Evolutionary conservation across 1,140 invertebrate genomes (phyloP).

Genomic region (Coptotermes formosanus): DNA sequence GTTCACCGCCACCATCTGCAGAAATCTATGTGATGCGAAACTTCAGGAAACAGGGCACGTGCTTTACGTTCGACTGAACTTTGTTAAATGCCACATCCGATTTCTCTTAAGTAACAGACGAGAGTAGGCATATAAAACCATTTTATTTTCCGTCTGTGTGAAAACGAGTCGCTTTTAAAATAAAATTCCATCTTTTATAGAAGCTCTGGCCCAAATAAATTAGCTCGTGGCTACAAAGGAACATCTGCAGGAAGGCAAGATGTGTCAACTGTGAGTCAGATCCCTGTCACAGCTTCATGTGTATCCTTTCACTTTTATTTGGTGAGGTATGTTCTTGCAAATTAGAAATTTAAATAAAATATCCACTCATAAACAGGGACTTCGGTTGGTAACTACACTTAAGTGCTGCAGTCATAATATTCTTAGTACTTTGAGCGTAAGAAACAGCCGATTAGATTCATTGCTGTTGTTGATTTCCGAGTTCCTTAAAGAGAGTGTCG

Average conservation of each 20-base stretch:
- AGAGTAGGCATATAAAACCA: background rate
- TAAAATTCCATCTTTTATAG: background rate
- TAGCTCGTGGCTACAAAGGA: background rate
- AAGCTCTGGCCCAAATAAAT: background rate
- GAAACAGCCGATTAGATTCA: too few relatives aligned
- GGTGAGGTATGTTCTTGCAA: background rate
- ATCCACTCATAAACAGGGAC: background rate
- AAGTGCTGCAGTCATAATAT: too few relatives aligned
- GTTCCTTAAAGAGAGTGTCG: too few relatives aligned
- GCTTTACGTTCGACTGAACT: background rate
- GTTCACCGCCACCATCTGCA: too few relatives aligned
- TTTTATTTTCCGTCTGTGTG: background rate
- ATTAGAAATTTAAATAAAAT: background rate
- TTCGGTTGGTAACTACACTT: too few relatives aligned
- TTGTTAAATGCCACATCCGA: background rate
- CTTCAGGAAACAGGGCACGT: too few relatives aligned
- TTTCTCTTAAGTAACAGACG: background rate
- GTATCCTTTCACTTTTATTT: background rate
- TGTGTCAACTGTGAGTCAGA: background rate
- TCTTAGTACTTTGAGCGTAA: too few relatives aligned
- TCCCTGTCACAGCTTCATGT: background rate
- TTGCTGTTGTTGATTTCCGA: too few relatives aligned
- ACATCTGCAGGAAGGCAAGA: background rate
- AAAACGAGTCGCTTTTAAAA: background rate
- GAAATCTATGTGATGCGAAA: too few relatives aligned